These are phyloP conservation scores for Mesitornis unicolor DNA, from an alignment of 2,113 vertebrate species.

Conservation along the genomic window DNA sequence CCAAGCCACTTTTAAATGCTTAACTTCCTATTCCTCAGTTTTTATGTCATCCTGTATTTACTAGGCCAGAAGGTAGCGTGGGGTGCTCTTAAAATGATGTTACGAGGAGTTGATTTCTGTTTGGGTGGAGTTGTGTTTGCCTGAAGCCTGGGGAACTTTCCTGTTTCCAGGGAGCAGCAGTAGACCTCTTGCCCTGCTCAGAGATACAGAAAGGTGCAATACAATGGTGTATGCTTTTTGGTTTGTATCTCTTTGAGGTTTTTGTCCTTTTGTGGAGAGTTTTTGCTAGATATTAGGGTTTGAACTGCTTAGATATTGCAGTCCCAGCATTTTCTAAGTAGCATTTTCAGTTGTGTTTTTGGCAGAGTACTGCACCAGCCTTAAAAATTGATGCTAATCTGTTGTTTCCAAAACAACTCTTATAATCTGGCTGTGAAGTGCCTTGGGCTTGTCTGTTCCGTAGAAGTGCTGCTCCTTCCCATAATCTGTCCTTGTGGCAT, in stretches of 20 bases:
- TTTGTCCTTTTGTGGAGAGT: not conserved
- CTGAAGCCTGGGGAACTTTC: not conserved
- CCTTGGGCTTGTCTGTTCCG: not conserved
- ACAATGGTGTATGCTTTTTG: accelerated
- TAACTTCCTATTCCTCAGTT: not conserved
- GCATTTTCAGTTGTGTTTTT: not conserved
- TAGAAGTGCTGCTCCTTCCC: not conserved
- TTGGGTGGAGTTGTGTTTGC: not conserved
- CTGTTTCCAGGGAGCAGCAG: not conserved
- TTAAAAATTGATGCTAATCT: not conserved
- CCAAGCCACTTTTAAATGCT: constrained; percentile 40
- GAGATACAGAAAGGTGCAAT: not conserved
- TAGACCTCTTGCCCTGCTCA: not conserved
- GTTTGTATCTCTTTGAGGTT: not conserved
- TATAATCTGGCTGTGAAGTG: not conserved
- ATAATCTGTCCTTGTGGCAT: not conserved
- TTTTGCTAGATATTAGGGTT: not conserved
- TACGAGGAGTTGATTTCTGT: not conserved
- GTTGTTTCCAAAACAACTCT: not conserved
- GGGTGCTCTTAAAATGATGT: not conserved
- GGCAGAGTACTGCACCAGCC: not conserved
- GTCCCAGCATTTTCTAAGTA: not conserved
- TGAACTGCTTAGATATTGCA: not conserved
- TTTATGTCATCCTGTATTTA: not conserved
- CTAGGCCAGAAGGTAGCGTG: not conserved